These are phyloP conservation scores for Myotis lucifugus DNA, from an alignment of 2,113 vertebrate species.

Conservation along the genomic window DNA sequence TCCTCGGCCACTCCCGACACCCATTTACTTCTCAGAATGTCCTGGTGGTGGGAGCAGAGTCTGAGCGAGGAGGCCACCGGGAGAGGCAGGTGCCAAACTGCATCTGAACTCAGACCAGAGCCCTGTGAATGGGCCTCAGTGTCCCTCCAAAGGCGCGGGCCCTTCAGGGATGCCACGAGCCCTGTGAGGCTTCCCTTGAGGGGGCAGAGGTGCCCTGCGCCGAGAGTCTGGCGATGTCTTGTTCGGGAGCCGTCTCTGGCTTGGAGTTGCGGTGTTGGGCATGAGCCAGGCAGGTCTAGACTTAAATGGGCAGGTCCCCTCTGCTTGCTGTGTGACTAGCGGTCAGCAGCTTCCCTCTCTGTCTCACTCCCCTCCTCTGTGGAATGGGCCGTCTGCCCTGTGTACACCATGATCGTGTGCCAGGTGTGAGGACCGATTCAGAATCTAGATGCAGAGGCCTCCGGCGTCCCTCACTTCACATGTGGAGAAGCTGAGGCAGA, in stretches of 20 bases:
- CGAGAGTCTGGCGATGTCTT: too few species aligned
- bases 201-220: neutral
- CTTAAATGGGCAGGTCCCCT: neutral
- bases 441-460: neutral
- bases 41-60: neutral
- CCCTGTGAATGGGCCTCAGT: neutral
- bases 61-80: neutral
- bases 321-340: neutral
- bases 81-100: neutral
- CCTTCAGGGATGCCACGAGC: neutral
- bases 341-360: neutral
- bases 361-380: neutral
- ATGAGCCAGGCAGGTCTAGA: neutral
- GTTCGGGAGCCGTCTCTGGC: neutral
- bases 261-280: neutral
- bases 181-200: neutral
- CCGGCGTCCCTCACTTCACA: neutral
- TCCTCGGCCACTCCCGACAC: slow-evolving; percentile 19
- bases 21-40: slow-evolving; percentile 55
- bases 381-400: neutral
- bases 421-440: neutral
- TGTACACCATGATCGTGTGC: neutral
- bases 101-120: neutral
- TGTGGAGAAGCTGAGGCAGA: neutral
- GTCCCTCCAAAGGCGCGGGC: neutral